These are phyloP conservation scores for Microtus pennsylvanicus DNA, from an alignment of 2,113 vertebrate genomes.

Conservation along the genomic window DNA sequence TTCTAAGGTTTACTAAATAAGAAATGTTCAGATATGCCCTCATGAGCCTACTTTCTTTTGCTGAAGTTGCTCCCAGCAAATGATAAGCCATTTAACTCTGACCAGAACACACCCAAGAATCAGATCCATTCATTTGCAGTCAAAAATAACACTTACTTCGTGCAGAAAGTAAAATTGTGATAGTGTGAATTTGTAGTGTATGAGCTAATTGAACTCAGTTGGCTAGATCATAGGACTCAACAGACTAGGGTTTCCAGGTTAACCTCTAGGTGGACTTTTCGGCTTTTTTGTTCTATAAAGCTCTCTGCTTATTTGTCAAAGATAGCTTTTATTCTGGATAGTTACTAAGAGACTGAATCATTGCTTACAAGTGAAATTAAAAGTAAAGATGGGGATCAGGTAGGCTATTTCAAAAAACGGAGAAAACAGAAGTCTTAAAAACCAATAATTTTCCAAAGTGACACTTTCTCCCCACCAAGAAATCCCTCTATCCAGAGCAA, in stretches of 20 bases:
- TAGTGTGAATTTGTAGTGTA: neutral
- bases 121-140: neutral
- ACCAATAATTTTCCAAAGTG: constrained; percentile 30
- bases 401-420: neutral
- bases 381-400: neutral
- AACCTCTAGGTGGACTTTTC: neutral
- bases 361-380: constrained; percentile 6
- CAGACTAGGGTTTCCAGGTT: neutral
- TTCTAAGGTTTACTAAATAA: constrained; percentile 13
- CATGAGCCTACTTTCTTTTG: neutral
- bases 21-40: neutral
- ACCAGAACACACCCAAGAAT: neutral
- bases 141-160: constrained; percentile 9
- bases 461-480: neutral
- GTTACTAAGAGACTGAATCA: constrained; percentile 4
- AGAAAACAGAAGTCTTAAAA: neutral
- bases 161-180: neutral
- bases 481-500: neutral
- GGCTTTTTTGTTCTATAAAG: neutral
- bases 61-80: neutral
- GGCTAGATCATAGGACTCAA: neutral
- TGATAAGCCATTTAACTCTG: neutral
- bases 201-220: neutral
- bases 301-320: neutral
- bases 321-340: neutral